Percentiles rank a stretch among this genome's conserved stretches.
phyloP scores from a whole-genome alignment of 2,113 vertebrate genomes.

The Cinclus mexicanus region DNA sequence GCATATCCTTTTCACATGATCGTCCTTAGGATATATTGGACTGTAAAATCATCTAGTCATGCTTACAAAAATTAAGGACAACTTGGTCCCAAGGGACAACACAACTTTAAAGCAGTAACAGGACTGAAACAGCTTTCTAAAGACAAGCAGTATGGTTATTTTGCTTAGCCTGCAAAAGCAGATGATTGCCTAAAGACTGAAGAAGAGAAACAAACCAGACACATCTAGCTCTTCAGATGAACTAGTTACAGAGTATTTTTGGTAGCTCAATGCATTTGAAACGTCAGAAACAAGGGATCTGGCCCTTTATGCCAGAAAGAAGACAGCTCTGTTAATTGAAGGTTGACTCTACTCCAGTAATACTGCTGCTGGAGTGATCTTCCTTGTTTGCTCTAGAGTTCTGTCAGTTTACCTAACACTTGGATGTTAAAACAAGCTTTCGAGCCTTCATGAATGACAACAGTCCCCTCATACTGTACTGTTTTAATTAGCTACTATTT shows the following conservation, averaged over 20 bases:
- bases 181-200: neutral
- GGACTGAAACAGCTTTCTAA: neutral
- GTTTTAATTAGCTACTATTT: neutral
- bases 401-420: neutral
- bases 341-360: neutral
- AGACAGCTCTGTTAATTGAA: neutral
- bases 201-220: neutral
- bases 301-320: neutral
- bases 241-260: neutral
- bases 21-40: neutral
- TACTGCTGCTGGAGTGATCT: neutral
- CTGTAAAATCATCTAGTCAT: slow-evolving; percentile 40
- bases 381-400: neutral
- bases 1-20: neutral
- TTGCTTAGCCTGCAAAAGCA: neutral
- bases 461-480: neutral
- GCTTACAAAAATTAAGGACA: slow-evolving; percentile 40
- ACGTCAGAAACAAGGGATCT: neutral
- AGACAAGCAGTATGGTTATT: neutral
- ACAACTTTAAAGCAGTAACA: neutral
- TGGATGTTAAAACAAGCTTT: neutral
- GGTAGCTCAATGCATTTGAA: neutral
- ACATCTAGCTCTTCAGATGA: neutral
- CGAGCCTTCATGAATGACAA: neutral
- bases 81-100: neutral